phyloP scores from a whole-genome alignment of 2,797 vertebrate genomes.

The Nannoperca obscura region DNA sequence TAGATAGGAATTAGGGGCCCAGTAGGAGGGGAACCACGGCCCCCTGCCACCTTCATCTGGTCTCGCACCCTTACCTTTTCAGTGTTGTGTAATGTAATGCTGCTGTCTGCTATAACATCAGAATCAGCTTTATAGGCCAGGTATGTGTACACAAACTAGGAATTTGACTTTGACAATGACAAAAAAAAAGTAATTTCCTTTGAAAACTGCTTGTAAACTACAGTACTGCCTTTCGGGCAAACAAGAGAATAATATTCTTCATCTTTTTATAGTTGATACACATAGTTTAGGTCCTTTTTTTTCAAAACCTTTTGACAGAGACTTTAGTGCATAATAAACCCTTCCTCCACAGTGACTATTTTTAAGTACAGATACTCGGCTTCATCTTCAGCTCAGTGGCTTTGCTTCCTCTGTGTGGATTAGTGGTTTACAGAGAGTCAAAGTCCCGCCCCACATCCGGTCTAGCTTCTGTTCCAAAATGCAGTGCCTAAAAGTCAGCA shows the following conservation, averaged over 20 bases:
- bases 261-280: background rate
- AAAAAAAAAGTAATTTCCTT: background rate
- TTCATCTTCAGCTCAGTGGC: slow-evolving; percentile 37
- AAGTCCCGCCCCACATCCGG: slow-evolving; percentile 60
- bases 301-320: background rate
- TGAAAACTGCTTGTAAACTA: background rate
- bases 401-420: slow-evolving; percentile 55
- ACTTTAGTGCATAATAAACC: background rate
- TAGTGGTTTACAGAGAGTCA: slow-evolving; percentile 46
- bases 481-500: slow-evolving; percentile 31
- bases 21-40: background rate
- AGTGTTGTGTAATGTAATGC: background rate
- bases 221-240: background rate
- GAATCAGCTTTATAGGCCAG: no score
- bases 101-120: background rate
- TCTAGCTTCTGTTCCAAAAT: slow-evolving; percentile 42
- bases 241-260: background rate
- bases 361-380: slow-evolving; percentile 39
- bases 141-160: no score
- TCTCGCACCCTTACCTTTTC: background rate
- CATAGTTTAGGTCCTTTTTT: background rate
- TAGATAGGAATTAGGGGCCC: background rate
- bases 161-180: no score
- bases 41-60: background rate
- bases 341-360: slow-evolving; percentile 34